A percentile compares a stretch with the other conserved stretches of the same genome.
Evolutionary conservation across 1,140 invertebrate species (phyloP).

Genomic region (Stratiolaelaps scimitus): DNA sequence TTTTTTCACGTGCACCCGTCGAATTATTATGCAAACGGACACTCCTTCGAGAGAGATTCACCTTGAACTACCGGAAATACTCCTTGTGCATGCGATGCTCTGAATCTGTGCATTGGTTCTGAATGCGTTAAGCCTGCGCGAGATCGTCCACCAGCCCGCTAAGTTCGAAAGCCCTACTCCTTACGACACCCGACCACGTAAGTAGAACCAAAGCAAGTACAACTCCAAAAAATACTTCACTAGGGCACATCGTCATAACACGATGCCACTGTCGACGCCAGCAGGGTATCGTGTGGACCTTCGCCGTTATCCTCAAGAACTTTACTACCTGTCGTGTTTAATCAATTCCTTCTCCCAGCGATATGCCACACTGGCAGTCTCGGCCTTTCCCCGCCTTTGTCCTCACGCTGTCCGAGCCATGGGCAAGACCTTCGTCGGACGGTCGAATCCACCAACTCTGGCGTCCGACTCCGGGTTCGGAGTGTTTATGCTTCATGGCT

Average conservation of each 20-base stretch:
- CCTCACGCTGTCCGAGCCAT: no score
- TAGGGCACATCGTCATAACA: background rate
- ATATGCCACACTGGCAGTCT: no score
- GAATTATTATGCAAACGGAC: slow-evolving; percentile 90
- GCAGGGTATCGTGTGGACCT: no score
- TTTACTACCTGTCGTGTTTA: no score
- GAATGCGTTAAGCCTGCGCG: slow-evolving; percentile 85
- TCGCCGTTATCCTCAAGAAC: no score
- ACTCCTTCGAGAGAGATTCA: slow-evolving; percentile 70
- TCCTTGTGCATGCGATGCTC: slow-evolving; percentile 74
- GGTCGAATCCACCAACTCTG: no score
- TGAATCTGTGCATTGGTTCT: slow-evolving; percentile 78
- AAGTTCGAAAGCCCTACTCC: slow-evolving; percentile 46
- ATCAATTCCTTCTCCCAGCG: no score
- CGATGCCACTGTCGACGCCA: background rate
- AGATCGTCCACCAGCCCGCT: slow-evolving; percentile 82
- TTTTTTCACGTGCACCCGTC: slow-evolving; percentile 74
- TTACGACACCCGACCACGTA: background rate
- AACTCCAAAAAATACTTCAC: background rate
- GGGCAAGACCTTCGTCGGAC: no score
- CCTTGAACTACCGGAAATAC: slow-evolving; percentile 92
- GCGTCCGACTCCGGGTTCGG: no score
- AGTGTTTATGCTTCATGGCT: no score
- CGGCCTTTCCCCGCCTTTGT: no score
- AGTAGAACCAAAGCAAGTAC: background rate